phyloP scores from a whole-genome alignment of 2,113 vertebrate genomes.

The Hydrolagus affinis region DNA sequence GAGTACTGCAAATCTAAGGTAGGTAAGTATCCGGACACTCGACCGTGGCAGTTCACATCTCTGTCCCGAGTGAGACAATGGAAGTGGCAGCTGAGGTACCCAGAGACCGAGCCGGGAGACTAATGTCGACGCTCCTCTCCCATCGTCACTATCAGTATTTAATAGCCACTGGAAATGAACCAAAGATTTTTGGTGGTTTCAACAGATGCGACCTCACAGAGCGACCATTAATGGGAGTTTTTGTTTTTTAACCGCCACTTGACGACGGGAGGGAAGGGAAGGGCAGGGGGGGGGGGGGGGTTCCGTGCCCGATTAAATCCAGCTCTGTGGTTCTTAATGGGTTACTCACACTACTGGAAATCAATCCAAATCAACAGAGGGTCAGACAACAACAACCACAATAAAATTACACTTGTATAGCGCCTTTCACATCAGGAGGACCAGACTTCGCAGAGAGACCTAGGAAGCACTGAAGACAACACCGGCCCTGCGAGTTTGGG shows the following conservation, averaged over 20 bases:
- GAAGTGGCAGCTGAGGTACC: background rate
- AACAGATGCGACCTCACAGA: too few relatives aligned
- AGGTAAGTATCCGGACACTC: conserved; percentile 23
- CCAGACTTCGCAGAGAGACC: too few relatives aligned
- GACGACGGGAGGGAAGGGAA: background rate
- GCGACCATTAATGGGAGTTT: too few relatives aligned
- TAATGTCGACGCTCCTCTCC: background rate
- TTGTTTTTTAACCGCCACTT: too few relatives aligned
- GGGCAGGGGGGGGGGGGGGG: background rate
- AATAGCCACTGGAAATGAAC: too few relatives aligned
- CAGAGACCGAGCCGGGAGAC: background rate
- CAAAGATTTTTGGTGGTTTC: too few relatives aligned
- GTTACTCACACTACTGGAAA: background rate
- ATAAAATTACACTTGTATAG: too few relatives aligned
- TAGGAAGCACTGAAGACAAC: too few relatives aligned
- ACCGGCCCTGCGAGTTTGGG: background rate
- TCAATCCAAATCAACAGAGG: background rate
- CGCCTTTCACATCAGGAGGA: too few relatives aligned
- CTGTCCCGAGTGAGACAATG: too few relatives aligned
- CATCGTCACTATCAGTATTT: background rate
- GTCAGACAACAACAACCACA: too few relatives aligned
- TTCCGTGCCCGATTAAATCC: background rate
- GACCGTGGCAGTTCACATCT: background rate
- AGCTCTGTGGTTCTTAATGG: too few relatives aligned
- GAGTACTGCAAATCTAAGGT: background rate